Evolutionary conservation across 2,797 vertebrate species (phyloP).

Genomic region (Cossypha caffra): DNA sequence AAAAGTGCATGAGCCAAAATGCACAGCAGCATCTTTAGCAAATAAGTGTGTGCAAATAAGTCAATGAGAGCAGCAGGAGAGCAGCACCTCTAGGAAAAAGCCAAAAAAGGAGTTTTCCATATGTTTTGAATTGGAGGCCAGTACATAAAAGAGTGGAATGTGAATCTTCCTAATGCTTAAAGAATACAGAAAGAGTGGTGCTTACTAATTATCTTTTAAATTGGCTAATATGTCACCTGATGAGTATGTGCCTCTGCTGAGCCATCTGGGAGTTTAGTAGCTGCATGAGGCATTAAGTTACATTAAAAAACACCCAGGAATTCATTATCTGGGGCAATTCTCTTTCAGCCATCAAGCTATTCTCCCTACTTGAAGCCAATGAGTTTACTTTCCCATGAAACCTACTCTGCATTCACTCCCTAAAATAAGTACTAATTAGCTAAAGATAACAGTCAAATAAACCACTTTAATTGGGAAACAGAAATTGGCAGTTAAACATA

Average conservation of each 20-base stretch:
- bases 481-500: constrained; percentile 67
- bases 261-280: constrained; percentile 48
- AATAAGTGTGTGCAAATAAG: not conserved
- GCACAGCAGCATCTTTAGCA: not conserved
- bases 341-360: constrained; percentile 9
- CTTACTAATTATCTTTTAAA: constrained; percentile 57
- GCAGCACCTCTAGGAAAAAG: not conserved
- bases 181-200: not conserved
- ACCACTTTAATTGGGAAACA: constrained; percentile 64
- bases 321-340: constrained; percentile 49
- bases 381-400: constrained; percentile 47
- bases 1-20: not conserved
- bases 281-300: constrained; percentile 37
- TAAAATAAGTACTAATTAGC: constrained; percentile 67
- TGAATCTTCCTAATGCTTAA: constrained; percentile 29
- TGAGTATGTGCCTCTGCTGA: constrained; percentile 24
- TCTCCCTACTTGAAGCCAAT: constrained; percentile 6
- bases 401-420: constrained; percentile 15
- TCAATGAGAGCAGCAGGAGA: not conserved
- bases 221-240: constrained; percentile 64
- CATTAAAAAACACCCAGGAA: constrained; percentile 26
- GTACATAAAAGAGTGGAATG: not conserved
- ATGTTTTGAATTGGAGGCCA: not conserved
- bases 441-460: constrained; percentile 68
- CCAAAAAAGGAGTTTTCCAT: not conserved